Evolutionary conservation across 2,113 vertebrate genomes (phyloP).

Genomic region (Gorsachius goisagi): DNA sequence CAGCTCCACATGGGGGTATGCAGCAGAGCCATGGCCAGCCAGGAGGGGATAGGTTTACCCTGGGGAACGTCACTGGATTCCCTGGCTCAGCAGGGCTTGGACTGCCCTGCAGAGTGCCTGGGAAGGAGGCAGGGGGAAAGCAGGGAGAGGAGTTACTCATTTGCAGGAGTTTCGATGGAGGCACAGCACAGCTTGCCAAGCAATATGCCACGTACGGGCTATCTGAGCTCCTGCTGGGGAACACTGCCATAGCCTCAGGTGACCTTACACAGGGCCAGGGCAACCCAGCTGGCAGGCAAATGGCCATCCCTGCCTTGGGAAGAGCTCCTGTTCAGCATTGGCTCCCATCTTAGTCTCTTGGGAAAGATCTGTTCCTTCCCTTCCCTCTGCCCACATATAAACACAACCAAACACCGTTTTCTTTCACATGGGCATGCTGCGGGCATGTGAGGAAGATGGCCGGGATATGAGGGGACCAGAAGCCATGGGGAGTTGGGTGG

Average conservation of each 20-base stretch:
- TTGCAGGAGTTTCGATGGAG: fast-evolving
- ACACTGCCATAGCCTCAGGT: background rate
- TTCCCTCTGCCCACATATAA: background rate
- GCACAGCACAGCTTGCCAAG: background rate
- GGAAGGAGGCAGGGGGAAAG: background rate
- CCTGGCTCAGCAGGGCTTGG: background rate
- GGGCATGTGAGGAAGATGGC: background rate
- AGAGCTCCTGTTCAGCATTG: background rate
- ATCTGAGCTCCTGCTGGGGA: background rate
- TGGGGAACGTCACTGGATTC: background rate
- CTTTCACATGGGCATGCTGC: background rate
- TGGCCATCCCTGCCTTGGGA: background rate
- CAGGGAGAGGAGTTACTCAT: background rate
- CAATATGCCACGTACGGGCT: background rate
- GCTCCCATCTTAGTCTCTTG: background rate
- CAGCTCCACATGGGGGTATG: background rate
- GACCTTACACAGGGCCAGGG: background rate
- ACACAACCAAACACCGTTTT: background rate
- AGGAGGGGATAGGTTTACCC: background rate
- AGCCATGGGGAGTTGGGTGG: background rate
- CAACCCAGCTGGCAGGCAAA: background rate
- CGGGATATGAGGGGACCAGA: background rate
- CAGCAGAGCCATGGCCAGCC: background rate
- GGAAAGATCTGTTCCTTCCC: background rate
- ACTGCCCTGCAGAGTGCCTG: background rate